These are phyloP conservation scores for Chelonus insularis DNA, from an alignment of 1,140 invertebrate species.

Conservation along the genomic window DNA sequence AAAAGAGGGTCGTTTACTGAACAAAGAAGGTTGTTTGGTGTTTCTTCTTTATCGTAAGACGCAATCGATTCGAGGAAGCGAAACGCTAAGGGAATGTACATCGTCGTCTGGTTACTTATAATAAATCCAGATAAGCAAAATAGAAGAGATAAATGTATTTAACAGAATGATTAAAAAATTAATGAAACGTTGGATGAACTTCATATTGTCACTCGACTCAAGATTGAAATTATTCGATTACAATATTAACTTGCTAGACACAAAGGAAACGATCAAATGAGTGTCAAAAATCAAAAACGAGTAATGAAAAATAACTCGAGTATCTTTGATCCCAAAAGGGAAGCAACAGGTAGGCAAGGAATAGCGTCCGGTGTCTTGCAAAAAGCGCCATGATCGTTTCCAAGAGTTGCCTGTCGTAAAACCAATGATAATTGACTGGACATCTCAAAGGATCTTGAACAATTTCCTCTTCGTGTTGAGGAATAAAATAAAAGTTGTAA, in stretches of 20 bases:
- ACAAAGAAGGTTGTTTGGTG: conserved; percentile 27
- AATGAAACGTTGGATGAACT: no score
- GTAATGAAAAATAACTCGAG: no score
- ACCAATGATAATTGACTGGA: neutral
- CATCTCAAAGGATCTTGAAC: neutral
- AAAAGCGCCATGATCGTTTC: conserved; percentile 17
- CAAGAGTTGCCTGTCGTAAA: conserved; percentile 1
- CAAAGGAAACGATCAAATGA: no score
- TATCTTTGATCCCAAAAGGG: no score
- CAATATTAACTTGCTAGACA: no score
- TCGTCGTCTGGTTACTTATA: conserved; percentile 14
- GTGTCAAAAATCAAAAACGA: no score
- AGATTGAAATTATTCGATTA: no score
- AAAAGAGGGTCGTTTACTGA: neutral
- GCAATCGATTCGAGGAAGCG: conserved; percentile 33
- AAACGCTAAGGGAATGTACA: conserved; percentile 21
- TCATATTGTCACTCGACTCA: no score
- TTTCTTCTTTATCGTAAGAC: conserved; percentile 28
- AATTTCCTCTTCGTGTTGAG: neutral
- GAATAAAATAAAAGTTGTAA: neutral
- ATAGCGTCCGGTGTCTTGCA: conserved; percentile 26
- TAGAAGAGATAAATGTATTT: neutral
- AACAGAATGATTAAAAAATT: neutral
- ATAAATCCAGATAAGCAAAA: conserved; percentile 23
- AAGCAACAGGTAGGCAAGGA: conserved; percentile 30